Conservation (phyloP, 1,140 invertebrate genomes). For the Aphelinus certus region DNA sequence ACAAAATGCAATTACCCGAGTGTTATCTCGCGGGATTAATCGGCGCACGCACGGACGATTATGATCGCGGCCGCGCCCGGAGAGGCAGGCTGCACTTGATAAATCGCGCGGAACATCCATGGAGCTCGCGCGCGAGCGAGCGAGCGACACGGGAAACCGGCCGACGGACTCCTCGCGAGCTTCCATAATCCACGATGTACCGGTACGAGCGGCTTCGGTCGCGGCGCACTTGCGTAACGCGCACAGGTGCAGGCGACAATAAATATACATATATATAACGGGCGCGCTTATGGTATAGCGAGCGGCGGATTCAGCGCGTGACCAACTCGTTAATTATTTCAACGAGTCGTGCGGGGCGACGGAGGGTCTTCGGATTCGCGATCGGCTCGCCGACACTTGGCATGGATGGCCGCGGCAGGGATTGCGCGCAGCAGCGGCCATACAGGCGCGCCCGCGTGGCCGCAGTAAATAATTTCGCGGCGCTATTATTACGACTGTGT, state of each 20-base stretch:
- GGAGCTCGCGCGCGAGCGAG: too few species aligned
- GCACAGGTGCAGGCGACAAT: not conserved
- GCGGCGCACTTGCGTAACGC: not conserved
- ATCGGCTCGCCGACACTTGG: conserved; percentile 14
- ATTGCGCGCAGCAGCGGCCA: conserved; percentile 30
- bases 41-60: conserved; percentile 1
- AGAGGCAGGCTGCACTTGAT: not conserved
- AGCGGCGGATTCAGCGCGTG: conserved; percentile 32
- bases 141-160: not conserved
- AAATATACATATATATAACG: too few species aligned
- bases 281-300: too few species aligned
- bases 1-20: conserved; percentile 13
- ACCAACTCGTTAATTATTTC: conserved; percentile 64
- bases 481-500: conserved; percentile 47
- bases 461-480: conserved; percentile 57
- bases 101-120: not conserved
- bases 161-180: not conserved
- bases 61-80: conserved; percentile 6
- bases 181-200: not conserved
- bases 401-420: not conserved
- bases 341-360: conserved; percentile 52
- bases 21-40: conserved; percentile 5
- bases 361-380: not conserved
- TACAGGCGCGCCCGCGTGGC: conserved; percentile 40
- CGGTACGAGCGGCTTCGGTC: not conserved